phyloP scores from a whole-genome alignment of 2,797 vertebrate species.

The Diplodus puntazzo region DNA sequence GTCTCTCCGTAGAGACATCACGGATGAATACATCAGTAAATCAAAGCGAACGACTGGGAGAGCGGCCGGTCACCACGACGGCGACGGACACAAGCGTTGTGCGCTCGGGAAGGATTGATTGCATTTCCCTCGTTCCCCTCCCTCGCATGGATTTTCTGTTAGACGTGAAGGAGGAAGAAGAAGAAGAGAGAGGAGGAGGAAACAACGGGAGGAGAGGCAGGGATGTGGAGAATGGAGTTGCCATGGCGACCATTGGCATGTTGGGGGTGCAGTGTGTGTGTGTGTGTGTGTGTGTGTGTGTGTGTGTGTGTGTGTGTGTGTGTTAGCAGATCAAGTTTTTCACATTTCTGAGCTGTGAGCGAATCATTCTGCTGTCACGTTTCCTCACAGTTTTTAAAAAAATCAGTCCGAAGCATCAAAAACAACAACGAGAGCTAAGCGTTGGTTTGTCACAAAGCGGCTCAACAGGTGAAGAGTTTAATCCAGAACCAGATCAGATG shows the following conservation, averaged over 20 bases:
- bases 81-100: slow-evolving; percentile 14
- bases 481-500: background rate
- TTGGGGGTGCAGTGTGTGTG: background rate
- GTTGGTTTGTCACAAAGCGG: background rate
- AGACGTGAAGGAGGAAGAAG: slow-evolving; percentile 35
- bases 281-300: slow-evolving; percentile 1
- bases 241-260: slow-evolving; percentile 60
- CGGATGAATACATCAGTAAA: slow-evolving; percentile 23
- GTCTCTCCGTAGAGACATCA: slow-evolving; percentile 1
- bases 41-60: background rate
- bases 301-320: background rate
- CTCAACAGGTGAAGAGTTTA: background rate
- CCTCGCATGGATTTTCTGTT: slow-evolving; percentile 57
- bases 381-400: too few relatives aligned
- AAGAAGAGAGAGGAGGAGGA: slow-evolving; percentile 18
- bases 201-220: slow-evolving; percentile 27
- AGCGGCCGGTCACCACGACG: background rate
- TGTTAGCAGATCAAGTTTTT: background rate
- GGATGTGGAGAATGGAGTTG: slow-evolving; percentile 59
- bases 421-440: background rate
- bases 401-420: background rate
- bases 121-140: slow-evolving; percentile 11
- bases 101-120: slow-evolving; percentile 27
- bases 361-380: too few relatives aligned
- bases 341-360: background rate